A percentile compares a stretch with the other conserved stretches of the same genome.
Conservation (phyloP, 2,797 vertebrate genomes). For the Micrastur ruficollis region DNA sequence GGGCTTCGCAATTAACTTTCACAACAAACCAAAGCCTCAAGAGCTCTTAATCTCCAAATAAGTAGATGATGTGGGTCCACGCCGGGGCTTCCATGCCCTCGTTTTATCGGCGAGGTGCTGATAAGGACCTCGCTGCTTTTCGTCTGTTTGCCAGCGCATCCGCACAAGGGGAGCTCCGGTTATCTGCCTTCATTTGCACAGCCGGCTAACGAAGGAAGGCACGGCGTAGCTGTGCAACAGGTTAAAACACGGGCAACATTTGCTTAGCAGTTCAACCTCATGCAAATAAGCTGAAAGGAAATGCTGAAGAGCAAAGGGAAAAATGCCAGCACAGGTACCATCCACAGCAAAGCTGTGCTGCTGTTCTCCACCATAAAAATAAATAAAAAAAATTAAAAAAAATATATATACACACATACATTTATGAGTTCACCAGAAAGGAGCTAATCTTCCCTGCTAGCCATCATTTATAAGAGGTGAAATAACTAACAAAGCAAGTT, state of each 20-base stretch:
- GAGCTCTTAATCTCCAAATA: not conserved
- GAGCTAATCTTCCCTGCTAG: not conserved
- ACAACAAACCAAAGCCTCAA: constrained; percentile 51
- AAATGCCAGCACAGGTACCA: not conserved
- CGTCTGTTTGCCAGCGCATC: not conserved
- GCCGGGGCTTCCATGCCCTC: not conserved
- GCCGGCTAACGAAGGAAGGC: not conserved
- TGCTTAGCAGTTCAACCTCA: not conserved
- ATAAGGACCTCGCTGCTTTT: not conserved
- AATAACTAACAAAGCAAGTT: not conserved
- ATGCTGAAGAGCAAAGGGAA: not conserved
- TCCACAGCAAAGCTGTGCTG: not conserved
- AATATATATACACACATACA: not conserved
- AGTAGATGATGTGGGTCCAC: not conserved
- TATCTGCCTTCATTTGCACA: not conserved
- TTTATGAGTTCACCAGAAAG: not conserved
- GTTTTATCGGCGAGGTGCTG: not conserved
- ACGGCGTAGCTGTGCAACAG: not conserved
- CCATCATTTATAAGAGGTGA: not conserved
- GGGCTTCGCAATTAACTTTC: constrained; percentile 11
- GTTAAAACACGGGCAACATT: not conserved
- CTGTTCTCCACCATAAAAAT: not conserved
- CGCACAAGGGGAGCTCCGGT: fast-evolving
- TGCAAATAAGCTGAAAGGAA: not conserved
- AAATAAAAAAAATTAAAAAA: not conserved